A percentile compares a stretch with the other conserved stretches of the same genome.
These are phyloP conservation scores for Eubasilissa splendida DNA, from an alignment of 2,888 invertebrate genomes.

Conservation along the genomic window DNA sequence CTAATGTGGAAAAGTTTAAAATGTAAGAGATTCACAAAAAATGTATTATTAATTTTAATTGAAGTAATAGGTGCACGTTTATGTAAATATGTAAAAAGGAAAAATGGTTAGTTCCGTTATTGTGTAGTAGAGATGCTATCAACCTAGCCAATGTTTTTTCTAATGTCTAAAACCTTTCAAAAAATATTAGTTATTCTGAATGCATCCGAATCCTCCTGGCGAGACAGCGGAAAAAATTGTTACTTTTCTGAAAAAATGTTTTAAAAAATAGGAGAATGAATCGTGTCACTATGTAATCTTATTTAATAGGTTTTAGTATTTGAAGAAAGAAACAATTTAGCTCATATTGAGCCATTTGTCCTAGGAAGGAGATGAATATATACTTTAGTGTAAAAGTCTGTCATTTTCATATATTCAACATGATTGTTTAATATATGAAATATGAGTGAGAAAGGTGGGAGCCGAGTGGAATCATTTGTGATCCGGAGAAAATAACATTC, in stretches of 20 bases:
- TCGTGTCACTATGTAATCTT: conserved; percentile 44
- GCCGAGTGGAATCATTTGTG: conserved; percentile 2
- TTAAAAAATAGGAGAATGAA: conserved; percentile 18
- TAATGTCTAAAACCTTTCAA: conserved; percentile 52
- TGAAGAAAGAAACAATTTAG: conserved; percentile 54
- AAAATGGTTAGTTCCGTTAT: conserved; percentile 9
- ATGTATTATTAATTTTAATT: conserved; percentile 50
- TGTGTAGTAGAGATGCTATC: conserved; percentile 45
- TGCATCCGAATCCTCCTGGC: conserved; percentile 21
- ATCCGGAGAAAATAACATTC: conserved; percentile 31
- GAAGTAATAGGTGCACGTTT: conserved; percentile 30
- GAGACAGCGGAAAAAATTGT: conserved; percentile 27
- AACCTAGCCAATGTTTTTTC: conserved; percentile 54
- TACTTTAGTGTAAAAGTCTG: conserved; percentile 51
- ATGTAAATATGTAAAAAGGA: conserved; percentile 51
- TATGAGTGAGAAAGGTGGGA: not conserved
- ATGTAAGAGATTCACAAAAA: conserved; percentile 38
- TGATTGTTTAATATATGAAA: conserved; percentile 26
- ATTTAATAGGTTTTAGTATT: conserved; percentile 56
- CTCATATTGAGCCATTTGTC: conserved; percentile 58
- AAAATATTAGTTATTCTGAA: conserved; percentile 23
- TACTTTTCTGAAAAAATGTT: conserved; percentile 18
- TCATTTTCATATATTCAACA: conserved; percentile 48
- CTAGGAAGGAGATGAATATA: conserved; percentile 44
- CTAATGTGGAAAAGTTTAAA: conserved; percentile 18